These are phyloP conservation scores for Ispidina picta DNA, from an alignment of 2,797 vertebrate genomes.

Conservation along the genomic window DNA sequence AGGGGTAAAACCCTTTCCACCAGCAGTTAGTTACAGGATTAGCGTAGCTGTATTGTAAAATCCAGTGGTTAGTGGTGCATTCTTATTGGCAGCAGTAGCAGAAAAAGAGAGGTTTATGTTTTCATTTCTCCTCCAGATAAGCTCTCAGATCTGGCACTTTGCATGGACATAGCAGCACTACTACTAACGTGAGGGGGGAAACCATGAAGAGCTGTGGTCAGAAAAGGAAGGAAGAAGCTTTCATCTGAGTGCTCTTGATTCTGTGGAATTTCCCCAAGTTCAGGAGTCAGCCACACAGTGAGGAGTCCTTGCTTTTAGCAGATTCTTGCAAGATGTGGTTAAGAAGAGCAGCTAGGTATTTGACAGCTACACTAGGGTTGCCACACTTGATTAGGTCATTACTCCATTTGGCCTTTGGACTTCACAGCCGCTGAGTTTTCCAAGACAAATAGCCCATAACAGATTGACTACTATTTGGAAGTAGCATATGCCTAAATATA, in stretches of 20 bases:
- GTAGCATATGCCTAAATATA: background rate
- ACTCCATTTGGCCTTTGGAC: background rate
- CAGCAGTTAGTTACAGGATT: background rate
- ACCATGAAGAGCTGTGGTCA: background rate
- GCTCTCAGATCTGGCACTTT: background rate
- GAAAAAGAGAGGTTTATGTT: background rate
- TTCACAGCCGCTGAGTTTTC: background rate
- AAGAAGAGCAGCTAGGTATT: background rate
- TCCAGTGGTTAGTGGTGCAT: background rate
- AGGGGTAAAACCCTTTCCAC: background rate
- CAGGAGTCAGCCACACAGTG: accelerated
- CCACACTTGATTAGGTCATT: background rate
- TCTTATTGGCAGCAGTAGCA: background rate
- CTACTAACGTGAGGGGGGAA: background rate
- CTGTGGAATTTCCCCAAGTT: background rate
- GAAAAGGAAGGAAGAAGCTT: background rate
- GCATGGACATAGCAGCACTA: background rate
- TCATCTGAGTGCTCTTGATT: background rate
- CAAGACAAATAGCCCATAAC: background rate
- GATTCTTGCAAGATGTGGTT: background rate
- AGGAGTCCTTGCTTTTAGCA: background rate
- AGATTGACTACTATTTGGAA: background rate
- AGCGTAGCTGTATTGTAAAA: background rate
- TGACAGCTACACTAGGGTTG: background rate
- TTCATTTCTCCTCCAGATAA: background rate